These are phyloP conservation scores for Lasioglossum morio DNA, from an alignment of 2,888 invertebrate genomes.

Conservation along the genomic window DNA sequence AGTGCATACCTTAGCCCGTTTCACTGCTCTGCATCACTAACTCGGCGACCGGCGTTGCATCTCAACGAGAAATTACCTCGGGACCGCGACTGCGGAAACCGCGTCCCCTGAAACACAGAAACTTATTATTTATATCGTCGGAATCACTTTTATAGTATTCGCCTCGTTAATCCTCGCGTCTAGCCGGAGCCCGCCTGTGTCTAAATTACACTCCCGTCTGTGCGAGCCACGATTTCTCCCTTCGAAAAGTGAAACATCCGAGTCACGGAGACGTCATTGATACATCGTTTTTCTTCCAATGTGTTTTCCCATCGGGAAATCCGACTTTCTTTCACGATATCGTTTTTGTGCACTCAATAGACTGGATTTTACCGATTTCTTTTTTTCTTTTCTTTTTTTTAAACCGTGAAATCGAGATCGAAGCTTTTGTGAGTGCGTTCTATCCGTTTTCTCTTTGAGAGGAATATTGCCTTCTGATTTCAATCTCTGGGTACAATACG, in stretches of 20 bases:
- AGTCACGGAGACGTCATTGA: slow-evolving; percentile 20
- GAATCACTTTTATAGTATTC: not conserved
- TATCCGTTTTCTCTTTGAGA: not conserved
- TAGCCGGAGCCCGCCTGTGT: not conserved
- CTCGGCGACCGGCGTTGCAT: slow-evolving; percentile 31
- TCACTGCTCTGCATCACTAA: slow-evolving; percentile 38
- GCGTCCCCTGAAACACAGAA: not conserved
- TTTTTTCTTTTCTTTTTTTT: not conserved
- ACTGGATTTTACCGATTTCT: not conserved
- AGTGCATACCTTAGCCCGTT: slow-evolving; percentile 14
- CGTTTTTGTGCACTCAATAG: not conserved
- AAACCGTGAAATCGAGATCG: not conserved
- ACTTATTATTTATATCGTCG: slow-evolving; percentile 27
- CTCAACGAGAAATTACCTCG: slow-evolving; percentile 38
- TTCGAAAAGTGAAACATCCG: not conserved
- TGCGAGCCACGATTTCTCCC: not conserved
- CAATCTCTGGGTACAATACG: not conserved
- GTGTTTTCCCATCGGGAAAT: not conserved
- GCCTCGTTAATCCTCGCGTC: not conserved
- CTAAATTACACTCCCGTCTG: not conserved
- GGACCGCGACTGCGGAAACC: not conserved
- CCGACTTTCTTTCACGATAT: not conserved
- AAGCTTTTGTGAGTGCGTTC: not conserved
- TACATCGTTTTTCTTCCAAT: slow-evolving; percentile 7
- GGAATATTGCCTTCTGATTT: not conserved